Percentiles rank a stretch among this genome's conserved stretches.
phyloP scores from a whole-genome alignment of 1,140 invertebrate species.

The Calephelis virginiensis region DNA sequence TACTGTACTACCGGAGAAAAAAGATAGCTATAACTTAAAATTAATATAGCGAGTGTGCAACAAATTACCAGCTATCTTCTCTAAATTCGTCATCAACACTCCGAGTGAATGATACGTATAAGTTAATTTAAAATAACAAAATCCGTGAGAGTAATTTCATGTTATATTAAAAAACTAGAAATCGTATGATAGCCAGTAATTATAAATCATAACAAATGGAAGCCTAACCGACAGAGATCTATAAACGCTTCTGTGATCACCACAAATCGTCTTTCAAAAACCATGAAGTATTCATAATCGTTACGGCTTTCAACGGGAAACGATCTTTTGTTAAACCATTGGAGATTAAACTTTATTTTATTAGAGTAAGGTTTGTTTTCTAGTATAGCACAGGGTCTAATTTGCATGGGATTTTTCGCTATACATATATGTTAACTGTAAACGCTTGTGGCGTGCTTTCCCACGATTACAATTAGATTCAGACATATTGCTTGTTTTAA shows the following conservation, averaged over 20 bases:
- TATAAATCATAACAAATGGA: conserved; percentile 58
- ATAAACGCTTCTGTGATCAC: conserved; percentile 66
- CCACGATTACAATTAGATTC: conserved; percentile 58
- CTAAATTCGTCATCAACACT: too few relatives aligned
- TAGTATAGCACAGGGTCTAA: conserved; percentile 1
- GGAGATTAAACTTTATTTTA: not conserved
- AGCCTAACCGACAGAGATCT: conserved; percentile 47
- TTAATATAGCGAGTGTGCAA: too few relatives aligned
- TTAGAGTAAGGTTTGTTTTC: not conserved
- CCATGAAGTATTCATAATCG: conserved; percentile 52
- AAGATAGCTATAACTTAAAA: too few relatives aligned
- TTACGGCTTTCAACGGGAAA: conserved; percentile 25
- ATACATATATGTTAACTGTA: conserved; percentile 46
- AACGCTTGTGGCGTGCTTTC: conserved; percentile 51
- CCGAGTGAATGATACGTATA: too few relatives aligned
- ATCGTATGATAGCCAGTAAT: conserved; percentile 41
- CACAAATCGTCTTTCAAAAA: conserved; percentile 56
- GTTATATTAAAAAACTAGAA: conserved; percentile 37
- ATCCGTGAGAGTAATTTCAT: conserved; percentile 31
- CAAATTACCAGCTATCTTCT: too few relatives aligned
- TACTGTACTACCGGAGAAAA: too few relatives aligned
- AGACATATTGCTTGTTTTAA: conserved; percentile 17
- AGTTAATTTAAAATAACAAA: not conserved
- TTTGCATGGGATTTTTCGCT: conserved; percentile 46
- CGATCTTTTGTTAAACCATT: conserved; percentile 3